Base-by-base conservation (phyloP, 1,140 invertebrate species). In the Drosophila nigromelanica region DNA sequence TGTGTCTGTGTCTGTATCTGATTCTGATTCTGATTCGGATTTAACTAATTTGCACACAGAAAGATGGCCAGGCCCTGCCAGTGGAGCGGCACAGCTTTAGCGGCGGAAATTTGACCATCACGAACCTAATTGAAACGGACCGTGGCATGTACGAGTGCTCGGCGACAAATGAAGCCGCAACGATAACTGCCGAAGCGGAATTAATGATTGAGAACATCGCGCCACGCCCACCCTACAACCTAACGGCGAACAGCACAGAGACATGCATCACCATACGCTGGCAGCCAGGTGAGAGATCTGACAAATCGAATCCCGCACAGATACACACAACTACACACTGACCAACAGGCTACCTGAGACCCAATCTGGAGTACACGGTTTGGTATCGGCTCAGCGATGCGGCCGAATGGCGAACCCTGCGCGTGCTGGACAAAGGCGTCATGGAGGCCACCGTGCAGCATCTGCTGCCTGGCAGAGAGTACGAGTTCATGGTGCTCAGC, bases 91-190 rank as follows among this genome's bases (percentile, higher is more conserved):
- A 95, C 58, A 92, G 93, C 30, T 92, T 97, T 30, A 94, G 94
- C 60, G 96, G 95, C 51, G 97, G 98, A 50, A 98, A 98, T 93
- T 93, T 99, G 68, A 98, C 97, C 18, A 96, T 99, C 48, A 94
- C 94, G 62, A 94, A 95, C 63, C 94, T 99, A 18, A 93, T 95
- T 64, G 97, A 98, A 92, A 94, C 95, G 63, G 98, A 99, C 93
- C 95, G 97, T 82, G 98, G 98, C 5, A 92, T 96, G 64, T 99
- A 98, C 92, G 96, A 98, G 91, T 99, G 98, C 92, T 95, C 97
- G 35, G 96, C 97, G 2, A 96, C 95, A 70, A 99, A 99, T 92
- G 97, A 98, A 89, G 97, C 98, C 7, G 97, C 97, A n/a, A 97
- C 96, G 8, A 95, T 98, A 30, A 95, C 96, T 2, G 94, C 95